These are phyloP conservation scores for Parauchenoglanis punctatus DNA, from an alignment of 2,797 vertebrate species.

Conservation along the genomic window DNA sequence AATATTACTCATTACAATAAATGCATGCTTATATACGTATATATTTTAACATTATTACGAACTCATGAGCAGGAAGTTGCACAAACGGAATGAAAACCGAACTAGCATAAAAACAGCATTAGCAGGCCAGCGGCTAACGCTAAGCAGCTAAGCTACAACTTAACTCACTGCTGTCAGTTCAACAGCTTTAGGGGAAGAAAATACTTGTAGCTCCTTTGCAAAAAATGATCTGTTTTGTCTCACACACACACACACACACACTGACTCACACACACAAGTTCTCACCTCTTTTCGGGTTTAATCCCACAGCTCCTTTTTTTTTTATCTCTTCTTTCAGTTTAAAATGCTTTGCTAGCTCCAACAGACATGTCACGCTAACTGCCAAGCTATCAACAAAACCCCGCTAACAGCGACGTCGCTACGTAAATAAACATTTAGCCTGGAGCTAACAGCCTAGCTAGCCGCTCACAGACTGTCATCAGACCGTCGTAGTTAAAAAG, in stretches of 20 bases:
- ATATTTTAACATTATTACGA: background rate
- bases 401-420: constrained; percentile 18
- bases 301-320: background rate
- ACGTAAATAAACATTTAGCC: constrained; percentile 31
- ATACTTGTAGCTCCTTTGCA: background rate
- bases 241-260: background rate
- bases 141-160: background rate
- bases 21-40: rapidly evolving
- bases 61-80: background rate
- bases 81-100: background rate
- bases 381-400: background rate
- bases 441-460: background rate
- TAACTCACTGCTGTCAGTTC: background rate
- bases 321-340: background rate
- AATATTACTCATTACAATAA: background rate
- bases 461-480: background rate
- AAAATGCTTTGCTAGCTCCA: background rate
- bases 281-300: background rate
- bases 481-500: background rate
- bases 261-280: background rate
- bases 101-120: background rate
- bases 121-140: constrained; percentile 8
- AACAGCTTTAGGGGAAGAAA: background rate
- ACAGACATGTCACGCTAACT: background rate
- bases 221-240: background rate